Conservation (phyloP, 2,888 invertebrate species). For the Tetragnatha montana region DNA sequence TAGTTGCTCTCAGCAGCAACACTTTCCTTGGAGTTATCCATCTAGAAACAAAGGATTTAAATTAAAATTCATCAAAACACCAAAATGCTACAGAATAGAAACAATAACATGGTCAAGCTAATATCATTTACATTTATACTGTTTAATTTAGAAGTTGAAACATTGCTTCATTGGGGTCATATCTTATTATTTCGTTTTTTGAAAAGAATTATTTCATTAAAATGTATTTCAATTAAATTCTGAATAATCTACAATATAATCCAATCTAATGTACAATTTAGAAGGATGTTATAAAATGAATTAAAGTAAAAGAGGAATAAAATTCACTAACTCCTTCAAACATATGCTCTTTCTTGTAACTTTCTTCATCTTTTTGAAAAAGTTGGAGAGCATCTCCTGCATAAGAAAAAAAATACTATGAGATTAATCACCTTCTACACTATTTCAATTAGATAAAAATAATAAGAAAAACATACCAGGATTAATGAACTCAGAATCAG, state of each 20-base stretch:
- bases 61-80: no score
- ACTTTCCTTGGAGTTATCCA: conserved; percentile 25
- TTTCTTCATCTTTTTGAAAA: conserved; percentile 51
- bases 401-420: background rate
- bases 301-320: background rate
- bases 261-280: no score
- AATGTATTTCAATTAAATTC: background rate
- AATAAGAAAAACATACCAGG: conserved; percentile 20
- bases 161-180: no score
- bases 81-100: no score
- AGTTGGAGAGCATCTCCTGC: conserved; percentile 43
- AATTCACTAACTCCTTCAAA: conserved; percentile 38
- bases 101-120: no score
- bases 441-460: no score
- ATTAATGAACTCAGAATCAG: conserved; percentile 54
- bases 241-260: no score
- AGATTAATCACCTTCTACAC: background rate
- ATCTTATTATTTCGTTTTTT: no score
- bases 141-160: no score
- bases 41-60: conserved; percentile 9
- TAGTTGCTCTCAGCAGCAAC: background rate
- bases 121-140: no score
- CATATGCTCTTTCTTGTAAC: conserved; percentile 28
- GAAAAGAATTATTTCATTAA: no score
- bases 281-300: no score